Base-by-base conservation (phyloP, 2,888 invertebrate genomes). In the Cremastobaeus sp. region DNA sequence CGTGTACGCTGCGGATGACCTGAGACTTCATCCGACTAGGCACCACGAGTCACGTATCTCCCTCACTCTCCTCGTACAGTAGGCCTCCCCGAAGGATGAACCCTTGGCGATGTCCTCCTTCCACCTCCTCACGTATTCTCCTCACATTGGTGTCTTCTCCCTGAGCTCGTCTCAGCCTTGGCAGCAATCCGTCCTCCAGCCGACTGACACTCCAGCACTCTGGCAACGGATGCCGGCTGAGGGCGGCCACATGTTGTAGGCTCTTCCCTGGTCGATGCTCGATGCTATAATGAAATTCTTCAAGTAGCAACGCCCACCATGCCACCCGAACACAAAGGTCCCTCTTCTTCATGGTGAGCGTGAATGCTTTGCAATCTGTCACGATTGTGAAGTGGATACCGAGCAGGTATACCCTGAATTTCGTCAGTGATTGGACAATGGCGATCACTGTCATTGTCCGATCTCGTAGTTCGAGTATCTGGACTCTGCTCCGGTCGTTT, bases 381-480 rank as follows among this genome's bases (percentile, higher is more conserved):
- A 32, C 32, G 32, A 32, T 32, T 11, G 8, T 32, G 32, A 32
- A 32, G 32, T 11, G 8, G 9, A 32, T 32, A 32, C 32, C 32
- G 9, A 32, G 17, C 78, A 80, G 25, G 34, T 79, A 80, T 2
- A 76, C 73, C 9, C 78, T 57, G 28, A 81, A 80, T 47, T 70
- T 72, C 18, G 66, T 68, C 6, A 79, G 11, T 32, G 78, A 66
- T 60, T 76, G 73, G 2, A 80, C 62, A 8, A 80, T 64, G 2
- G 78, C 78, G n/a, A n/a, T n/a, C n/a, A n/a, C n/a, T n/a, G n/a
- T n/a, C n/a, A n/a, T n/a, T n/a, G n/a, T n/a, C n/a, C n/a, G n/a
- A n/a, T n/a, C 47, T 81, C 80, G 25, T 77, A 80, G 43, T 78
- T 79, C 12, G 74, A 34, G 41, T 78, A 81, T 28, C 74, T 72